Evolutionary conservation across 2,797 vertebrate species (phyloP).

Genomic region (Morelia viridis): DNA sequence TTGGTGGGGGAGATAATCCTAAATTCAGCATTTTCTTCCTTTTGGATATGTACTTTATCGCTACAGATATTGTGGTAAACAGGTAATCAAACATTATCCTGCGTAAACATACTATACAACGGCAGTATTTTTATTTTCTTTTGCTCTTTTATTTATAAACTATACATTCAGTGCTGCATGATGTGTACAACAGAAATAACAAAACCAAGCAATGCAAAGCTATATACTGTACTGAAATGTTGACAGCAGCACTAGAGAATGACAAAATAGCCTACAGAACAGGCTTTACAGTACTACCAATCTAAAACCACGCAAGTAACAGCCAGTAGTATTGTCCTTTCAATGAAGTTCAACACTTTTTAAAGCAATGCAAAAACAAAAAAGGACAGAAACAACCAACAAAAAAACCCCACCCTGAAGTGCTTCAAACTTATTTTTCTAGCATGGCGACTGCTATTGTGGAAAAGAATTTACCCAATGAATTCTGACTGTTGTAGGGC

Average conservation of each 20-base stretch:
- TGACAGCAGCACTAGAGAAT: neutral
- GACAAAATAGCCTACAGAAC: neutral
- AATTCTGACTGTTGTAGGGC: neutral
- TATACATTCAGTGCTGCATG: neutral
- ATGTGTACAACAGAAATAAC: neutral
- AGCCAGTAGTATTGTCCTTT: neutral
- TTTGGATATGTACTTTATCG: constrained; percentile 45
- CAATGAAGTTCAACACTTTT: neutral
- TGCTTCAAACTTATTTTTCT: neutral
- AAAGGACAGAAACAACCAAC: neutral
- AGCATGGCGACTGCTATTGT: neutral
- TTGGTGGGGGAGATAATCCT: neutral
- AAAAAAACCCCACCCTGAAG: neutral
- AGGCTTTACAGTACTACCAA: neutral
- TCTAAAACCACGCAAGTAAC: neutral
- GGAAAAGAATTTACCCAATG: neutral
- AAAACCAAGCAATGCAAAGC: neutral
- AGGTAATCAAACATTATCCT: neutral
- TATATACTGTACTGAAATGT: neutral
- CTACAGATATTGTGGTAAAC: neutral
- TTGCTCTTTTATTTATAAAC: neutral
- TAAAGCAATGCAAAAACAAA: neutral
- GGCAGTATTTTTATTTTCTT: neutral
- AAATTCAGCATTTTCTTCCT: neutral
- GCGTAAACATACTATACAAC: neutral